Evolutionary conservation across 2,797 vertebrate genomes (phyloP), one percentile per base, ranked within the genome.

Genomic region (Malacoctenus gilli): DNA sequence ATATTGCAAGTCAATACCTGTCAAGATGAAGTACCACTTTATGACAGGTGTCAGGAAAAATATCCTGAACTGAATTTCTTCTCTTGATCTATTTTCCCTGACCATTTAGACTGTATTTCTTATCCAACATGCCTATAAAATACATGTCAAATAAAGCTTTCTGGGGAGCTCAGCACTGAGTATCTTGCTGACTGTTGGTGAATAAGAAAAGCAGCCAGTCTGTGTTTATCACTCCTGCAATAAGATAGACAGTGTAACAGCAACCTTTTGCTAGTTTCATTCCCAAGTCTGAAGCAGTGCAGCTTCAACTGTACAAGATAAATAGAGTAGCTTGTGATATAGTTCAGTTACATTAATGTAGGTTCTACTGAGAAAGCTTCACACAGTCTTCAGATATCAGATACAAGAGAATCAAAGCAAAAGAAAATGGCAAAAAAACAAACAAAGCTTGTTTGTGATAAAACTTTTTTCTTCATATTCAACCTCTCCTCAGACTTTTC

Each of bases 281-380:
- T n/a, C n/a, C 30, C 4, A 1, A 52, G 39, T n/a, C 35, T 46
- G 20, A 14, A 64, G 36, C 32, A 21, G n/a, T 34, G 4, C 12
- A 32, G 35, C 51, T 68, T 39, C 75, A 61, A 57, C 41, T 40
- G n/a, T n/a, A n/a, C 39, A 64, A 55, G 51, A 63, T 66, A 73
- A 73, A 82, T 37, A 60, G 11, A 40, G 51, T 44, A 50, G 21
- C 21, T 19, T 69, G 42, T 49, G 39, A 32, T 59, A 35, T 21
- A 18, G 9, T 73, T 72, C 56, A 58, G 31, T 59, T 32, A 15
- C 49, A 69, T 77, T 63, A 62, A 69, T 77, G 32, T 35, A 31
- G 9, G 14, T n/a, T n/a, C n/a, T n/a, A 37, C 36, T 30, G 35
- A 61, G 54, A 70, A 51, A 64, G 25, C 32, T 22, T 12, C 32